Percentiles rank a stretch among this genome's conserved stretches.
phyloP scores from a whole-genome alignment of 1,140 invertebrate genomes.

The Cryptotermes secundus region DNA sequence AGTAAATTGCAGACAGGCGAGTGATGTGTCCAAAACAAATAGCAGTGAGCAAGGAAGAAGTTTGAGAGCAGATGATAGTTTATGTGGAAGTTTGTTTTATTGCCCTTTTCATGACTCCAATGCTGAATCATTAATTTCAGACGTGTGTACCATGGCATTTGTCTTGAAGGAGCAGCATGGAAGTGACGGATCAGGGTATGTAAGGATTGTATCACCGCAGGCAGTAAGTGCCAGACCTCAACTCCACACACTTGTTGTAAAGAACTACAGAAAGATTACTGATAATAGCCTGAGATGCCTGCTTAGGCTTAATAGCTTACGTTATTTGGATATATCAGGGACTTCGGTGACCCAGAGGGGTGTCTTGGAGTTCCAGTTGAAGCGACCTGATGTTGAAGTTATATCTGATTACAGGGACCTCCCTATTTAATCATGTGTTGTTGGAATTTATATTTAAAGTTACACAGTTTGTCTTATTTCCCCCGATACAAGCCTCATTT shows the following conservation, averaged over 20 bases:
- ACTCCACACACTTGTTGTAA: conserved; percentile 15
- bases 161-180: background rate
- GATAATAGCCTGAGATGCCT: background rate
- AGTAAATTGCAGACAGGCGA: too few species aligned
- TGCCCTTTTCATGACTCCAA: background rate
- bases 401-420: background rate
- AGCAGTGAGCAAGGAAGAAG: too few species aligned
- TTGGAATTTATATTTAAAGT: too few species aligned
- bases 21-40: too few species aligned
- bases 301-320: conserved; percentile 5
- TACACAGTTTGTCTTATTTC: too few species aligned
- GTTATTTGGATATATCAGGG: conserved; percentile 24
- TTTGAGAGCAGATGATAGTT: too few species aligned
- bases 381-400: background rate
- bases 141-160: background rate
- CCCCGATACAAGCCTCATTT: too few species aligned
- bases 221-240: background rate
- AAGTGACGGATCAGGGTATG: background rate
- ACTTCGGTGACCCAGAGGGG: background rate
- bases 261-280: background rate
- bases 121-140: background rate
- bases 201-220: background rate
- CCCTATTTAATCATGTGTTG: background rate
- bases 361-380: conserved; percentile 9
- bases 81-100: background rate